Evolutionary conservation across 2,888 invertebrate species (phyloP).

Genomic region (Parelbella ahira): DNA sequence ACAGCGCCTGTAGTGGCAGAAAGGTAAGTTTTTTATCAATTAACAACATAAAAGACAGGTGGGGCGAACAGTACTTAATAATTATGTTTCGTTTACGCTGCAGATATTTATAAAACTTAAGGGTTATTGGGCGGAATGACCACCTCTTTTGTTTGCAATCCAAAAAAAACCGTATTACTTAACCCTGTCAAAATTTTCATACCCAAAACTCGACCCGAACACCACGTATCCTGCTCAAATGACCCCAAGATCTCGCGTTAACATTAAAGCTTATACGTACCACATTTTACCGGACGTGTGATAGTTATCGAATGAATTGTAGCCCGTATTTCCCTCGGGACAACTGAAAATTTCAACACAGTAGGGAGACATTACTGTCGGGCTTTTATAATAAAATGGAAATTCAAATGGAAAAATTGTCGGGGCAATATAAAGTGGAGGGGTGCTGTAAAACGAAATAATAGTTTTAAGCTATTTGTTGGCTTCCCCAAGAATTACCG

Average conservation of each 20-base stretch:
- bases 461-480: background rate
- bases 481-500: background rate
- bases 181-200: no score
- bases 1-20: no score
- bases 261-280: conserved; percentile 22
- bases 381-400: conserved; percentile 25
- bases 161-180: no score
- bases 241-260: conserved; percentile 18
- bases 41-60: no score
- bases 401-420: conserved; percentile 25
- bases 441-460: conserved; percentile 11
- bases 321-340: conserved; percentile 23
- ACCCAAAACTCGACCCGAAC: no score
- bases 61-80: no score
- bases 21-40: no score
- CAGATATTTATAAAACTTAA: no score
- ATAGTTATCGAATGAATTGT: conserved; percentile 24
- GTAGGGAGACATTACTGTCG: conserved; percentile 27
- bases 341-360: conserved; percentile 25
- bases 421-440: conserved; percentile 15
- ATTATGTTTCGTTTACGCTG: no score
- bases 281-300: conserved; percentile 17
- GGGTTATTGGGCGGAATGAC: no score
- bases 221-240: no score
- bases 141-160: no score